These are phyloP conservation scores for Hippocampus barbouri DNA, from an alignment of 2,113 vertebrate species.

Conservation along the genomic window DNA sequence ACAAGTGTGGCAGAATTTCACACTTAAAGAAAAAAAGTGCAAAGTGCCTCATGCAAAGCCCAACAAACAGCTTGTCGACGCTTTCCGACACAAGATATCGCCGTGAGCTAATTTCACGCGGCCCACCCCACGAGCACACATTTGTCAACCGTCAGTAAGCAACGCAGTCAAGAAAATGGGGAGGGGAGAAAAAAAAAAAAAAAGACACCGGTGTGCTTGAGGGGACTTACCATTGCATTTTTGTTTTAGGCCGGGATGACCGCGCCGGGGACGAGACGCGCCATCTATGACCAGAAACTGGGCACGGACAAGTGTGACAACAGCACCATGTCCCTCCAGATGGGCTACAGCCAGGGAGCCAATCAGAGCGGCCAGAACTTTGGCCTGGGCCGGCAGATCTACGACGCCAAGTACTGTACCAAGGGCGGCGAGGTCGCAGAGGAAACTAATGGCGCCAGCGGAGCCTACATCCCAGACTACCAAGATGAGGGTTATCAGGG, in stretches of 20 bases:
- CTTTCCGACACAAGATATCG: too few relatives aligned
- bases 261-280: constrained; percentile 86
- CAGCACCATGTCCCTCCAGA: constrained; percentile 91
- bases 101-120: too few relatives aligned
- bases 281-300: constrained; percentile 87
- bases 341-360: constrained; percentile 88
- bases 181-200: too few relatives aligned
- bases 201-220: background rate
- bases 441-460: constrained; percentile 48
- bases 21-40: too few relatives aligned
- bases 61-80: too few relatives aligned
- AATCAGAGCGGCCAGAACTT: constrained; percentile 91
- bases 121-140: background rate
- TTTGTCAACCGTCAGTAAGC: background rate
- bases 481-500: constrained; percentile 75
- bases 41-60: too few relatives aligned
- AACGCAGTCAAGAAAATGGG: background rate
- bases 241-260: constrained; percentile 87
- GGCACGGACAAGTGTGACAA: constrained; percentile 90
- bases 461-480: constrained; percentile 55
- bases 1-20: too few relatives aligned
- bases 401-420: constrained; percentile 90
- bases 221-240: background rate
- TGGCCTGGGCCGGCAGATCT: constrained; percentile 92
- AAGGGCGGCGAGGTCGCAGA: constrained; percentile 56